Conservation (phyloP, 2,797 vertebrate genomes). For the Sebastolobus altivelis region DNA sequence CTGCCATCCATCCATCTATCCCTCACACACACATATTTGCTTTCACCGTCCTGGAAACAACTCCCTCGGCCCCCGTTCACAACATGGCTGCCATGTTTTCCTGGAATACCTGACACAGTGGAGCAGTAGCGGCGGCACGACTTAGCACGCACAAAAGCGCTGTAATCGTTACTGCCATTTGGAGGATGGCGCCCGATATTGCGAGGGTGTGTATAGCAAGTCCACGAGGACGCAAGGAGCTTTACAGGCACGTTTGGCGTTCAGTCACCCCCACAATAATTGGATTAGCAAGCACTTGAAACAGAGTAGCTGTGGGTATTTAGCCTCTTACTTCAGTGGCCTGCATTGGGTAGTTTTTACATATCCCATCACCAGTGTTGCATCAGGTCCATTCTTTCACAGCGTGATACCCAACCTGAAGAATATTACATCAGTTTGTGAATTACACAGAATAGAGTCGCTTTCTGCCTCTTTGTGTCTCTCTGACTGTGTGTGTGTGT, state of each 20-base stretch:
- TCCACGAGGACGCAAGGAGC: constrained; percentile 57
- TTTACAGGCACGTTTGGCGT: constrained; percentile 57
- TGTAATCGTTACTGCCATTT: constrained; percentile 41
- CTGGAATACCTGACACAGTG: constrained; percentile 58
- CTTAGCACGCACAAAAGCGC: constrained; percentile 1
- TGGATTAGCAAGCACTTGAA: constrained; percentile 74
- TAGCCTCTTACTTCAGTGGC: constrained; percentile 41
- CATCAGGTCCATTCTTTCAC: constrained; percentile 54
- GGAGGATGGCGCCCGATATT: constrained; percentile 37
- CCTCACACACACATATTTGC: constrained; percentile 21
- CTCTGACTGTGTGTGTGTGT: constrained; percentile 17
- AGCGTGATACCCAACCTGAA: constrained; percentile 22
- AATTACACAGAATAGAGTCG: constrained; percentile 3
- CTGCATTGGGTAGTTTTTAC: constrained; percentile 33
- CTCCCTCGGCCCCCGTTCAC: constrained; percentile 62
- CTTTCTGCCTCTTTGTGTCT: constrained; percentile 6
- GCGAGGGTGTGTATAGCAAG: constrained; percentile 50
- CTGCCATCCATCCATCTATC: constrained; percentile 60
- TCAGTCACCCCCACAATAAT: constrained; percentile 58
- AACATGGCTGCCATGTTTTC: constrained; percentile 75
- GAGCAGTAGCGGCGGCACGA: constrained; percentile 51
- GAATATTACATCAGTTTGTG: constrained; percentile 55
- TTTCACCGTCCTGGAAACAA: constrained; percentile 55
- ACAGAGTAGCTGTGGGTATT: constrained; percentile 54
- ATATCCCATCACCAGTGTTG: constrained; percentile 45